These are phyloP conservation scores for Sorex araneus DNA, from an alignment of 2,113 vertebrate species.

Conservation along the genomic window DNA sequence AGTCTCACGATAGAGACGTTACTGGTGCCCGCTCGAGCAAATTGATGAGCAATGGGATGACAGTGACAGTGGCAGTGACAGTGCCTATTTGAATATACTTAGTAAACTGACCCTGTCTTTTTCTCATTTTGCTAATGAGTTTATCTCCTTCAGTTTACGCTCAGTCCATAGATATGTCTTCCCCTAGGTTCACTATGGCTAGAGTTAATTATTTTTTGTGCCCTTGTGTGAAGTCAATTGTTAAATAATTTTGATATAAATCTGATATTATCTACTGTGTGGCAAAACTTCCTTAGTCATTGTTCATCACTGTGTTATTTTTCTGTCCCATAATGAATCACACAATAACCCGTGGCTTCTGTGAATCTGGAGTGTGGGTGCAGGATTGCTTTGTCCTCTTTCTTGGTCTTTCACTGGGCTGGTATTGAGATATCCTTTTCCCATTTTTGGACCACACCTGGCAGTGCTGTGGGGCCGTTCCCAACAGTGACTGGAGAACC, in stretches of 20 bases:
- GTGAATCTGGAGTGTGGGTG: not conserved
- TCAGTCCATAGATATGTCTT: not conserved
- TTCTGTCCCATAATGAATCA: not conserved
- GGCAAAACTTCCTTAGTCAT: not conserved
- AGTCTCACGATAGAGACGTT: no score
- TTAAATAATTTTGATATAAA: not conserved
- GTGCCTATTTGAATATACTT: not conserved
- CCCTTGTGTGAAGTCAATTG: not conserved
- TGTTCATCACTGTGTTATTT: conserved; percentile 15
- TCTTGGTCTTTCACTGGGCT: not conserved
- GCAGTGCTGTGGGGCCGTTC: no score
- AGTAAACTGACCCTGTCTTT: not conserved
- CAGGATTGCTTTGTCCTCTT: not conserved
- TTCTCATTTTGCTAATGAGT: not conserved
- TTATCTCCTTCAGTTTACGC: not conserved
- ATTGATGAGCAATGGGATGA: no score
- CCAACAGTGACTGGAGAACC: no score
- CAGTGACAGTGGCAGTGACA: no score
- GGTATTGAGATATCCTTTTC: not conserved
- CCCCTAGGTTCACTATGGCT: not conserved
- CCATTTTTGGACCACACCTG: no score
- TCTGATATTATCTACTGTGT: not conserved
- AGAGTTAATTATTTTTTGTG: not conserved
- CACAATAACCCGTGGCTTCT: not conserved
- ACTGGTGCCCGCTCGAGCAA: no score